Conservation (phyloP, 2,888 invertebrate genomes). For the Dryococelus australis region DNA sequence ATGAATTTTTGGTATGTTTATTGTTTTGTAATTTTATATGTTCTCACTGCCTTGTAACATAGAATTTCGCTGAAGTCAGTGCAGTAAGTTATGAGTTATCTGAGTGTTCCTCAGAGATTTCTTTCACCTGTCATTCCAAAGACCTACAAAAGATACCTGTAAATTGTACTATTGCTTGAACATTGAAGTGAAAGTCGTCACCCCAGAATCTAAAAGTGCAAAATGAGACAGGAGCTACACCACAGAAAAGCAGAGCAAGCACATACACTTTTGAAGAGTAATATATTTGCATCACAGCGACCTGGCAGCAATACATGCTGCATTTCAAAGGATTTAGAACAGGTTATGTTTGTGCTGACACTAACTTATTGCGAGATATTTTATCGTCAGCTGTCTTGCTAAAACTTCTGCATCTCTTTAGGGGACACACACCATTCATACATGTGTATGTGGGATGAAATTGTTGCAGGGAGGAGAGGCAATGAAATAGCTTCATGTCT, state of each 20-base stretch:
- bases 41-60: no score
- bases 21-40: no score
- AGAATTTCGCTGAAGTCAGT: no score
- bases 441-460: conserved; percentile 50
- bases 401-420: conserved; percentile 50
- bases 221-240: conserved; percentile 34
- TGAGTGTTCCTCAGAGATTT: conserved; percentile 17
- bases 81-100: conserved; percentile 21
- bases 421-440: conserved; percentile 45
- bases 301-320: conserved; percentile 48
- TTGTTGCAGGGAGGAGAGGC: conserved; percentile 48
- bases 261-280: conserved; percentile 37
- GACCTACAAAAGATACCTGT: conserved; percentile 25
- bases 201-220: not conserved
- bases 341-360: conserved; percentile 51
- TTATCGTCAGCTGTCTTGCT: conserved; percentile 51
- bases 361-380: conserved; percentile 52
- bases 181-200: not conserved
- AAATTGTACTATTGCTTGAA: conserved; percentile 12
- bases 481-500: conserved; percentile 44
- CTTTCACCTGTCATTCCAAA: conserved; percentile 22
- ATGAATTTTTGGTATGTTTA: no score
- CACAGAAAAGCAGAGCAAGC: conserved; percentile 44
- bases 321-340: conserved; percentile 51
- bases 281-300: conserved; percentile 37